phyloP scores from a whole-genome alignment of 2,797 vertebrate species.

The Austrolebias charrua region DNA sequence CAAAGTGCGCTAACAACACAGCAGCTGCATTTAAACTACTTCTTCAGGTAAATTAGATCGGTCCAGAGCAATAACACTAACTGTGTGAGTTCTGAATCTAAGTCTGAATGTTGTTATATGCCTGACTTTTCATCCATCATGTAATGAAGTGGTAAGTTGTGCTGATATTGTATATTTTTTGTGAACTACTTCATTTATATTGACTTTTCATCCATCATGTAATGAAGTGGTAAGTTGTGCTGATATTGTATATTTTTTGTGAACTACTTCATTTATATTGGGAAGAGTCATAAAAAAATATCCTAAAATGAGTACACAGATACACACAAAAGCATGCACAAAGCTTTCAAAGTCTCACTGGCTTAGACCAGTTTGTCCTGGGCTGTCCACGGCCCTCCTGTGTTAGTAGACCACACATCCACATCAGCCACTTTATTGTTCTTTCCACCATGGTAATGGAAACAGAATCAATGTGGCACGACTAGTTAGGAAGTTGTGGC shows the following conservation, averaged over 20 bases:
- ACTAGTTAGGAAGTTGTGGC: slow-evolving; percentile 69
- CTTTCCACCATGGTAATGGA: slow-evolving; percentile 83
- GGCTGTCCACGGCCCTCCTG: slow-evolving; percentile 52
- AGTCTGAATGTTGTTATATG: too few species aligned
- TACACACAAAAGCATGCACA: slow-evolving; percentile 11
- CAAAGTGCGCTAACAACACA: too few species aligned
- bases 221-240: background rate
- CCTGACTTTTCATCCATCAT: background rate
- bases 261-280: background rate
- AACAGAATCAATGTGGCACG: slow-evolving; percentile 73
- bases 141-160: slow-evolving; percentile 2
- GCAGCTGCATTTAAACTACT: too few species aligned
- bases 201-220: background rate
- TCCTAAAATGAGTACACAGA: slow-evolving; percentile 10
- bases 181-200: background rate
- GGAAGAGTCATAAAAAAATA: background rate
- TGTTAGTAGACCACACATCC: slow-evolving; percentile 74
- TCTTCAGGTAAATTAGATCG: too few species aligned
- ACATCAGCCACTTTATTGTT: slow-evolving; percentile 78
- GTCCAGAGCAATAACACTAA: too few species aligned
- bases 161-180: background rate
- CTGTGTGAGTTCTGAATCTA: too few species aligned
- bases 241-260: background rate
- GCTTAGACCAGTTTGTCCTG: slow-evolving; percentile 53
- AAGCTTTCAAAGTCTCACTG: slow-evolving; percentile 45